Conservation (phyloP, 2,888 invertebrate species). For the Cataglyphis cursor region DNA sequence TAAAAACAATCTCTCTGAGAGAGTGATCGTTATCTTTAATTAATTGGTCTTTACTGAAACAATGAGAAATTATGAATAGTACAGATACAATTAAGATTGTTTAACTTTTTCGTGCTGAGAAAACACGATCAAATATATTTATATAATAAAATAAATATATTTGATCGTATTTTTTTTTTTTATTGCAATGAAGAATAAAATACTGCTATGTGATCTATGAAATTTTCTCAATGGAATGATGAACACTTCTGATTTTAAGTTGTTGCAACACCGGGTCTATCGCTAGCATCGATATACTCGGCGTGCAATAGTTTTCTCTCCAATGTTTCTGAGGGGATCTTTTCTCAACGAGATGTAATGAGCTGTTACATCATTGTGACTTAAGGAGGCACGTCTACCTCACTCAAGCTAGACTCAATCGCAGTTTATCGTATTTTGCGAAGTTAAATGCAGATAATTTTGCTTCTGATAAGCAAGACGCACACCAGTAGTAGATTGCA, state of each 20-base stretch:
- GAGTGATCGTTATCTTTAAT: constrained; percentile 5
- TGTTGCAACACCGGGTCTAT: background rate
- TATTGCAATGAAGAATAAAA: background rate
- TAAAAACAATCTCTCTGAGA: background rate
- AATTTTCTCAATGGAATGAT: background rate
- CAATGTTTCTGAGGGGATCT: constrained; percentile 43
- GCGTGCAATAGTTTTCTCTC: background rate
- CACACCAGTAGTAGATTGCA: background rate
- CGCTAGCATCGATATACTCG: constrained; percentile 41
- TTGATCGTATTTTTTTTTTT: too few species aligned
- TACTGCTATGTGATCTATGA: background rate
- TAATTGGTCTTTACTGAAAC: constrained; percentile 20
- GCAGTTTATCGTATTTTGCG: constrained; percentile 27
- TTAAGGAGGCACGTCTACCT: constrained; percentile 25
- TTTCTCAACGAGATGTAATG: constrained; percentile 48
- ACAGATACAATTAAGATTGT: background rate
- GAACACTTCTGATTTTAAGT: background rate
- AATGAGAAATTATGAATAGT: constrained; percentile 26
- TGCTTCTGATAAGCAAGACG: background rate
- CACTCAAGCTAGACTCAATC: constrained; percentile 1
- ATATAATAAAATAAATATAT: background rate
- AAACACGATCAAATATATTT: background rate
- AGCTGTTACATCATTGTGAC: constrained; percentile 41
- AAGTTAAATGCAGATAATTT: constrained; percentile 30
- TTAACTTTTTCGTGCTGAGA: background rate